Conservation (phyloP, 2,797 vertebrate species). For the Babyrousa celebensis region DNA sequence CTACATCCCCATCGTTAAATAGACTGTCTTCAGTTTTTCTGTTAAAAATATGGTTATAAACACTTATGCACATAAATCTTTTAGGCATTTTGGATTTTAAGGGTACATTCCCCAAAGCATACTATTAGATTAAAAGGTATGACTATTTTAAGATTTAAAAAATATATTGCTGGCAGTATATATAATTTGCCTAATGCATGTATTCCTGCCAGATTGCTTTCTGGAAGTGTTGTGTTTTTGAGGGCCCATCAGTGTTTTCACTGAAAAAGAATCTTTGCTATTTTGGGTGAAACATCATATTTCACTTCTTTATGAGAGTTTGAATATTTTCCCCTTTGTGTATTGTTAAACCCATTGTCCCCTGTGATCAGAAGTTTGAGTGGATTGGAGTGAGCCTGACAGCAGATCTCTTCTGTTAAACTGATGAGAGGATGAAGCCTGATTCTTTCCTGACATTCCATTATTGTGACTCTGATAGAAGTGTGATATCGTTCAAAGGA, state of each 20-base stretch:
- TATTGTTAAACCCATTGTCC: slow-evolving; percentile 5
- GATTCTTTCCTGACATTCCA: slow-evolving; percentile 63
- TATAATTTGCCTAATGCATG: neutral
- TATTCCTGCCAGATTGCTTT: slow-evolving; percentile 38
- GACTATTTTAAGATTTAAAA: slow-evolving; percentile 60
- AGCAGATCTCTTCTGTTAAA: slow-evolving; percentile 25
- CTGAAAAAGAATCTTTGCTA: slow-evolving; percentile 68
- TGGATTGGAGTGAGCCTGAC: neutral
- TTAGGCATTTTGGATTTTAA: slow-evolving; percentile 45
- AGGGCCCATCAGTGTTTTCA: slow-evolving; percentile 34
- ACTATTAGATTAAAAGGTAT: slow-evolving; percentile 42
- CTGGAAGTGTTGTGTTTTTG: slow-evolving; percentile 63
- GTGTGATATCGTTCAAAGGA: neutral
- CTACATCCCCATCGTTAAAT: slow-evolving; percentile 8
- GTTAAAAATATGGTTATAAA: slow-evolving; percentile 56
- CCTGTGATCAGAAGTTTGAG: neutral
- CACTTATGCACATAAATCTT: slow-evolving; percentile 2
- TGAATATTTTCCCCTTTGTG: slow-evolving; percentile 11
- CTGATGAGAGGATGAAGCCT: slow-evolving; percentile 15
- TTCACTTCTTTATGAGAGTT: slow-evolving; percentile 71
- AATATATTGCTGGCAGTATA: neutral
- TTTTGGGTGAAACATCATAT: slow-evolving; percentile 52
- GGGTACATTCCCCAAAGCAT: neutral
- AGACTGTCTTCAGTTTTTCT: slow-evolving; percentile 64
- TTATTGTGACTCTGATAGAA: slow-evolving; percentile 23